Conservation (phyloP, 2,888 invertebrate genomes). For the Phortica magna region DNA sequence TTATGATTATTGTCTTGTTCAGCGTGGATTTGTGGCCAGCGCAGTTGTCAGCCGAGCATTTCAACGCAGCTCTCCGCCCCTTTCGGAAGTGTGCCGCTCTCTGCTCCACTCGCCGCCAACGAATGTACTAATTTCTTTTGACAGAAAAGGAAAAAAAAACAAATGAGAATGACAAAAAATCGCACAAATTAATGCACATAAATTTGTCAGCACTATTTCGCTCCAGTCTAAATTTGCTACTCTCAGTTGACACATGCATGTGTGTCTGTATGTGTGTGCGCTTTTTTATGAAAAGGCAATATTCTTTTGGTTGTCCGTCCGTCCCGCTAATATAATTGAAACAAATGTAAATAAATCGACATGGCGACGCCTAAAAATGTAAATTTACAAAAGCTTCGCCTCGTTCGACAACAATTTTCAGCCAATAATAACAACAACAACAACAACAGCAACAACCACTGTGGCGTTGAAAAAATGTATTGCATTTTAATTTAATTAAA, state of each 20-base stretch:
- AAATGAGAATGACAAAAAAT: conserved; percentile 49
- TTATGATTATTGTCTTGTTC: conserved; percentile 39
- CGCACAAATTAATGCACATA: conserved; percentile 45
- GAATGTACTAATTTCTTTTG: conserved; percentile 22
- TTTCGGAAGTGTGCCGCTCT: not conserved
- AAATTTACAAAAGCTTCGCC: conserved; percentile 44
- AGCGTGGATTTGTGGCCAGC: conserved; percentile 12
- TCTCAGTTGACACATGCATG: not conserved
- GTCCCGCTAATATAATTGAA: conserved; percentile 43
- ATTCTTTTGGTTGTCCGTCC: not conserved
- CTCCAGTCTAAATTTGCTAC: not conserved
- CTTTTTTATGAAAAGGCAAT: not conserved
- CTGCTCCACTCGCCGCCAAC: not conserved
- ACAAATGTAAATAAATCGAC: conserved; percentile 58
- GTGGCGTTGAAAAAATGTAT: conserved; percentile 5
- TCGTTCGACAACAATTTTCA: not conserved
- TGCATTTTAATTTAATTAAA: conserved; percentile 34
- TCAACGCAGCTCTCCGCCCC: not conserved
- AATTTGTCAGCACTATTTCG: conserved; percentile 43
- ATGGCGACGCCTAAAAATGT: conserved; percentile 58
- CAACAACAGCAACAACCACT: conserved; percentile 21
- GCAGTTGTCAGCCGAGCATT: not conserved
- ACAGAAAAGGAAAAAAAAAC: not conserved
- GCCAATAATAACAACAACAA: conserved; percentile 19
- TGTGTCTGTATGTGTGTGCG: no score